These are phyloP conservation scores for Asobara japonica DNA, from an alignment of 1,140 invertebrate species.

Conservation along the genomic window DNA sequence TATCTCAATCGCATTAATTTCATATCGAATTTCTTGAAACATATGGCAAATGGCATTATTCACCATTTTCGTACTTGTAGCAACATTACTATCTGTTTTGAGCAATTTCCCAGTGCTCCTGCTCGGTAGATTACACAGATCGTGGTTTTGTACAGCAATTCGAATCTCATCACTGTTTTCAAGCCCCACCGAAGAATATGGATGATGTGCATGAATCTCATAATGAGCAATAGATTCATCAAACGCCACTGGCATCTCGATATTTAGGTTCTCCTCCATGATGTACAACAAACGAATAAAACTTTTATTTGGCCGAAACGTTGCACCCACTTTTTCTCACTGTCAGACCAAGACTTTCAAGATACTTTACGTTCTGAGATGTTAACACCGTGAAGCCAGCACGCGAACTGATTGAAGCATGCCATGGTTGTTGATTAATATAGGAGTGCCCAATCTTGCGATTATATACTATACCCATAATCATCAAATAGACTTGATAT, in stretches of 20 bases:
- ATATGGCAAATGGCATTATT: background rate
- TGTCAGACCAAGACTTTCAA: slow-evolving; percentile 22
- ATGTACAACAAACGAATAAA: background rate
- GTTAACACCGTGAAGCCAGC: too few species aligned
- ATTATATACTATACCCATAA: too few species aligned
- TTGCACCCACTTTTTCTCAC: background rate
- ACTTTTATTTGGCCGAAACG: background rate
- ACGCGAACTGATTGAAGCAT: too few species aligned
- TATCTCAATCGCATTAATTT: background rate
- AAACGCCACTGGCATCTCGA: slow-evolving; percentile 31
- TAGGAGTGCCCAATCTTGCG: too few species aligned
- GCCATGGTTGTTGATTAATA: too few species aligned
- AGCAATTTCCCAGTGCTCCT: background rate
- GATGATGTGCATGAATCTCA: background rate
- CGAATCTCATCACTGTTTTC: background rate
- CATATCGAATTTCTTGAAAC: background rate
- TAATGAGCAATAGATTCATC: slow-evolving; percentile 40
- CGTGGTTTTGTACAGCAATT: background rate
- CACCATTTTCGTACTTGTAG: background rate
- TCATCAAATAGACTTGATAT: too few species aligned
- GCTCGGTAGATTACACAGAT: background rate
- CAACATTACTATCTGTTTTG: background rate
- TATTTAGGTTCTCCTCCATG: slow-evolving; percentile 38
- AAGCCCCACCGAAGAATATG: background rate
- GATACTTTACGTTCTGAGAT: too few species aligned